Evolutionary conservation across 2,888 invertebrate genomes (phyloP).

Genomic region (Amblyjoppa fuscipennis): DNA sequence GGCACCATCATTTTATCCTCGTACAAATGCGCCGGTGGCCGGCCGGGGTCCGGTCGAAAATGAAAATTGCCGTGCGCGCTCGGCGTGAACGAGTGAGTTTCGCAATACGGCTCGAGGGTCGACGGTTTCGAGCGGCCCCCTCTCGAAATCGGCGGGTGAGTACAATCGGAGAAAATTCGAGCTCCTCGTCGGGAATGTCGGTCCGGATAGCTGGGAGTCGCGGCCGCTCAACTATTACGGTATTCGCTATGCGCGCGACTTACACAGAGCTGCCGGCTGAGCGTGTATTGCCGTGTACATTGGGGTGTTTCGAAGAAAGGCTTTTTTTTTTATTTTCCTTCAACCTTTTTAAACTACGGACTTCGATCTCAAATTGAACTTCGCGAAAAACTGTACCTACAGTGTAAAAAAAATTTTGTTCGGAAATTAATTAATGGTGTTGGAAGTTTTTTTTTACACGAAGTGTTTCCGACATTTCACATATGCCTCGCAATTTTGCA

Average conservation of each 20-base stretch:
- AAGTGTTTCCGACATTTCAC: no score
- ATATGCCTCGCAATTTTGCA: no score
- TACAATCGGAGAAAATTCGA: conserved; percentile 40
- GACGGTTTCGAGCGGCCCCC: conserved; percentile 14
- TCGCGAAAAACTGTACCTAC: no score
- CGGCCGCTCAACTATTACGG: conserved; percentile 8
- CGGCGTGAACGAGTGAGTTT: conserved; percentile 23
- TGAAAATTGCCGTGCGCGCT: conserved; percentile 26
- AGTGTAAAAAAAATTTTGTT: no score
- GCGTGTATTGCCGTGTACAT: no score
- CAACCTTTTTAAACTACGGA: no score
- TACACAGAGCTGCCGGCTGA: no score
- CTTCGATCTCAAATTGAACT: no score
- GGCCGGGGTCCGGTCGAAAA: conserved; percentile 18
- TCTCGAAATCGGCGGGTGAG: neutral
- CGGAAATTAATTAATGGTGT: no score
- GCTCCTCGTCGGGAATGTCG: conserved; percentile 22
- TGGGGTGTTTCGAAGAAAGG: no score
- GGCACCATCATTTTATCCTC: conserved; percentile 15
- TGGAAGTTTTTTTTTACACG: no score
- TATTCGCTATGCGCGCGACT: neutral
- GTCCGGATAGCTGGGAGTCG: conserved; percentile 5
- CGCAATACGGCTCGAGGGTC: conserved; percentile 35
- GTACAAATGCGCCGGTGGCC: conserved; percentile 16
- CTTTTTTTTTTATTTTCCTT: no score